Evolutionary conservation across 1,140 invertebrate genomes (phyloP).

Genomic region (Drosophila busckii): DNA sequence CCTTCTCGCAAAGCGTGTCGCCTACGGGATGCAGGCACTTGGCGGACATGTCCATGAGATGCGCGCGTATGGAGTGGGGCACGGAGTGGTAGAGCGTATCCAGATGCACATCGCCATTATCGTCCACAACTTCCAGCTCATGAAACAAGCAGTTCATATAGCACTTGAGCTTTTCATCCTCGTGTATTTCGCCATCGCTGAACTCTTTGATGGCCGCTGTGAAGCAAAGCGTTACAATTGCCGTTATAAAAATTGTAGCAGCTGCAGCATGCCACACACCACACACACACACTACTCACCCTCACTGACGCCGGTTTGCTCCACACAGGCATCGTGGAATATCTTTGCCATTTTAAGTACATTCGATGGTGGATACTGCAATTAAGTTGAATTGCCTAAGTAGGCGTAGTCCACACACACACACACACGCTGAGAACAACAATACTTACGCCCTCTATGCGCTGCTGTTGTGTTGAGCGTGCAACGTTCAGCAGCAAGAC

Average conservation of each 20-base stretch:
- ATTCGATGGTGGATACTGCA: constrained; percentile 71
- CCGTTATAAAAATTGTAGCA: not conserved
- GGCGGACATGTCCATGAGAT: constrained; percentile 60
- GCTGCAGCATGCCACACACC: constrained; percentile 3
- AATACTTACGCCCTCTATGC: constrained; percentile 69
- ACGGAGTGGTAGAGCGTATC: constrained; percentile 58
- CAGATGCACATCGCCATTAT: constrained; percentile 69
- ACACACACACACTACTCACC: too few species aligned
- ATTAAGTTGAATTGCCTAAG: constrained; percentile 59
- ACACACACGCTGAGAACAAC: too few species aligned
- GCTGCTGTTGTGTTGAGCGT: constrained; percentile 60
- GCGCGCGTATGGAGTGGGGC: constrained; percentile 50
- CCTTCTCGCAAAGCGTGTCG: constrained; percentile 72
- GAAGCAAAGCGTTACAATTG: constrained; percentile 5
- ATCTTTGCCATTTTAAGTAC: constrained; percentile 72
- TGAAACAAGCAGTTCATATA: constrained; percentile 78
- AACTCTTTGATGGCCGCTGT: constrained; percentile 71
- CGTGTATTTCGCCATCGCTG: constrained; percentile 71
- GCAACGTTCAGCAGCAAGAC: constrained; percentile 62
- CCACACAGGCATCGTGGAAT: constrained; percentile 68
- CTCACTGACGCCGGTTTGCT: constrained; percentile 71
- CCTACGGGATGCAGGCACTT: constrained; percentile 62
- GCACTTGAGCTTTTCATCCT: constrained; percentile 67
- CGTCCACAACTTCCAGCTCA: constrained; percentile 66
- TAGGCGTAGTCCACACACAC: constrained; percentile 38